Base-by-base conservation (phyloP, 2,113 vertebrate species). In the Oryzias javanicus region DNA sequence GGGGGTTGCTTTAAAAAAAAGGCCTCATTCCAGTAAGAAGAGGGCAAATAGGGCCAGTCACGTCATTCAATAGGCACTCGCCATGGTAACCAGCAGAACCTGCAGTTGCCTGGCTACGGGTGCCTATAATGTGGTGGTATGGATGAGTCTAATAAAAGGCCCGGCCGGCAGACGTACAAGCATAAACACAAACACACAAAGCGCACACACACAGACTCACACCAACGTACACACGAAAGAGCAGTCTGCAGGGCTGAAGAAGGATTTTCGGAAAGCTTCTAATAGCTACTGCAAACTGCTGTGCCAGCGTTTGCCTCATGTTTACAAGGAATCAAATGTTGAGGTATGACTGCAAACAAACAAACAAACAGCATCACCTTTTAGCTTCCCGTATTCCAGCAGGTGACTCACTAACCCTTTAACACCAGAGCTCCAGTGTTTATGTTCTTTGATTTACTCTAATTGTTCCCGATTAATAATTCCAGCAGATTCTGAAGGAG, bases 71-170 rank as follows among this genome's bases (percentile, higher is more conserved):
- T 90, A 84, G 88, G 81, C 22, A 46, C 74, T 91, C 74, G 73
- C 88, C 89, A 90, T 88, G 77, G 91, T 86, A 93, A 94, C 93
- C 61, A 60, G 67, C 85, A 89, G 77, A 78, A 89, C 90, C 91
- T 75, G 76, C 77, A 76, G 91, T 93, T 94, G 93, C 92, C 78
- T 87, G 77, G 94, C 82, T 74, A 92, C 88, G 13, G 64, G 63
- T 74, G 80, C 81, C 86, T 84, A 90, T 90, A 91, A 91, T 89
- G 90, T 89, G 83, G 76, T 90, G 86, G 88, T 91, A 92, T 89
- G 87, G 89, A 90, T 82, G 84, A 87, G 83, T 57, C 87, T 83
- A 90, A 91, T 91, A 85, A 90, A 89, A 83, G 84, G 76, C 72
- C 81, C 62, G 62, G 76, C 61, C 67, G 12, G 72, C 68, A 80